phyloP scores from a whole-genome alignment of 2,888 invertebrate species.

The Drosophila pseudotakahashii region DNA sequence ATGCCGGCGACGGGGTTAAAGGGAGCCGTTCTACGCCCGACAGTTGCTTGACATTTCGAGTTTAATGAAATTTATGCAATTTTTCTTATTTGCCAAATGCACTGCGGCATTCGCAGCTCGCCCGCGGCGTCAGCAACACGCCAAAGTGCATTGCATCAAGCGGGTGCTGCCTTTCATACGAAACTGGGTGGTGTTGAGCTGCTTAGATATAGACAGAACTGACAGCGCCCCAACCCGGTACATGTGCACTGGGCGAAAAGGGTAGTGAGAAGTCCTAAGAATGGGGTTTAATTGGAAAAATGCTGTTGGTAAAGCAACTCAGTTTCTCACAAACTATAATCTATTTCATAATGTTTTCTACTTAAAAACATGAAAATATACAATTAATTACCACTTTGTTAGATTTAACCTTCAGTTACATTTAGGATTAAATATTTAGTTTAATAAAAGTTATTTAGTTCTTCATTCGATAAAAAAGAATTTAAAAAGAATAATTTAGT shows the following conservation, averaged over 20 bases:
- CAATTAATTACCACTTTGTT: too few species aligned
- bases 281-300: neutral
- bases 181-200: conserved; percentile 24
- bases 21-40: conserved; percentile 45
- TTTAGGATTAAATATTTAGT: too few species aligned
- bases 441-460: too few species aligned
- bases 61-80: conserved; percentile 81
- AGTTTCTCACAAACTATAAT: neutral
- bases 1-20: conserved; percentile 8
- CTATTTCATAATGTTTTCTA: too few species aligned
- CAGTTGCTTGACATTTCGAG: conserved; percentile 76
- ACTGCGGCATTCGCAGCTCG: conserved; percentile 57
- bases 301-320: neutral
- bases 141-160: conserved; percentile 74
- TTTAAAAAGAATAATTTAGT: too few species aligned
- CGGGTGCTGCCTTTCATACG: conserved; percentile 56
- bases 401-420: too few species aligned
- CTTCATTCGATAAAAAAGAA: too few species aligned
- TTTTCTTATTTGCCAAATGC: conserved; percentile 79
- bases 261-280: neutral
- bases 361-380: too few species aligned
- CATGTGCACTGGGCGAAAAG: neutral
- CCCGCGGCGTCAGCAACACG: conserved; percentile 52
- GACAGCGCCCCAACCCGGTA: conserved; percentile 20
- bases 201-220: conserved; percentile 44